phyloP scores from a whole-genome alignment of 2,113 vertebrate species.

The Crotalus horridus region DNA sequence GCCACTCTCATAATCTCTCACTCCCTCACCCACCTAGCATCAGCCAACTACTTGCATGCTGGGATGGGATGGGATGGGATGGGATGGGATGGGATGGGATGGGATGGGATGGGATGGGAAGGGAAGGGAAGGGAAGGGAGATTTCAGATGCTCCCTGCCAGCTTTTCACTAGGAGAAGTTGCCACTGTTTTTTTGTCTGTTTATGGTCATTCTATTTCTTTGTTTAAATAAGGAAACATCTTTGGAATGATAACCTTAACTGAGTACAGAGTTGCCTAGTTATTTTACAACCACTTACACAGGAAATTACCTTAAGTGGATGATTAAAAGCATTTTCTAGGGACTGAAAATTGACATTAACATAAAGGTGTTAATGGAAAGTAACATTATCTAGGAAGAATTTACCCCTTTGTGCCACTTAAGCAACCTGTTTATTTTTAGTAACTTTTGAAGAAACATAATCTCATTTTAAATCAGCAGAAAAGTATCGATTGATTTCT shows the following conservation, averaged over 20 bases:
- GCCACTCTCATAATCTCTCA: neutral
- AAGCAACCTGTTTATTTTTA: neutral
- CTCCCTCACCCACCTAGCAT: neutral
- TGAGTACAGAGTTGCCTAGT: too few species aligned
- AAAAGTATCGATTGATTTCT: neutral
- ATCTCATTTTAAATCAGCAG: neutral
- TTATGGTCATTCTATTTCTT: too few species aligned
- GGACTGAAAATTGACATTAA: neutral
- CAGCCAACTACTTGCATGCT: too few species aligned
- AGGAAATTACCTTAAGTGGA: neutral
- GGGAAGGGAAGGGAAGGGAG: too few species aligned
- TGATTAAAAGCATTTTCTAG: conserved; percentile 4
- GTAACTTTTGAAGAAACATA: neutral
- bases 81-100: too few species aligned
- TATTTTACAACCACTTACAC: neutral
- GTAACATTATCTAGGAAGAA: neutral
- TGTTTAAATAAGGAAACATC: too few species aligned
- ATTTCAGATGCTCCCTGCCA: too few species aligned
- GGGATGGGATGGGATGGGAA: too few species aligned
- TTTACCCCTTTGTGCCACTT: neutral
- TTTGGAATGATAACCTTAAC: too few species aligned
- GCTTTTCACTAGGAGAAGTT: too few species aligned
- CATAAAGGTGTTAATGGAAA: neutral
- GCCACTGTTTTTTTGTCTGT: too few species aligned
- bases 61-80: too few species aligned